Evolutionary conservation across 2,888 invertebrate species (phyloP).

Genomic region (Pseudolycoriella hygida): DNA sequence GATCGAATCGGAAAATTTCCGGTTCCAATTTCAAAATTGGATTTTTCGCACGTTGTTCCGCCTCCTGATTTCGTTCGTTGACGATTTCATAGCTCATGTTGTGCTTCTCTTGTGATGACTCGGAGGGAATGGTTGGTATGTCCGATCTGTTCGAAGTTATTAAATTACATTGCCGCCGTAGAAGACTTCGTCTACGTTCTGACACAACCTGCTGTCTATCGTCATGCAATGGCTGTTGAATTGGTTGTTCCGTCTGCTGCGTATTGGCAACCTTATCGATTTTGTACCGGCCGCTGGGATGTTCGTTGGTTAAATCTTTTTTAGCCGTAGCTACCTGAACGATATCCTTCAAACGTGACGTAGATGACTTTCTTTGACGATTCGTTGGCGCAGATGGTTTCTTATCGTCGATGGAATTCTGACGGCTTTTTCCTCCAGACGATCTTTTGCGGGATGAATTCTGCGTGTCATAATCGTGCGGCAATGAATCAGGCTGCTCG

Average conservation of each 20-base stretch:
- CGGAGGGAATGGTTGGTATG: background rate
- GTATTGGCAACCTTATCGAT: background rate
- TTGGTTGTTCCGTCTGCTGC: background rate
- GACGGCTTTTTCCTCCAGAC: background rate
- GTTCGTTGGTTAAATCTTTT: slow-evolving; percentile 10
- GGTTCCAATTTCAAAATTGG: slow-evolving; percentile 15
- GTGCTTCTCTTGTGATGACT: slow-evolving; percentile 1
- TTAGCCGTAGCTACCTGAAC: slow-evolving; percentile 23
- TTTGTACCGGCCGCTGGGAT: background rate
- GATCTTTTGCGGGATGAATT: background rate
- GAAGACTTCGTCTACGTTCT: slow-evolving; percentile 22
- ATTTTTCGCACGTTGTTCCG: slow-evolving; percentile 11
- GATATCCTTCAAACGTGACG: slow-evolving; percentile 18
- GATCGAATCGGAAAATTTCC: slow-evolving; percentile 23
- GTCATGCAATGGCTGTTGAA: background rate
- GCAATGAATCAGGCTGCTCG: slow-evolving; percentile 51
- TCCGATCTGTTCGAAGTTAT: slow-evolving; percentile 4
- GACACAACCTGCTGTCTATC: slow-evolving; percentile 16
- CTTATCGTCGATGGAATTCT: background rate
- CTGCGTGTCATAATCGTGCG: slow-evolving; percentile 34
- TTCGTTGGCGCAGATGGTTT: background rate
- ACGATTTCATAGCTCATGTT: slow-evolving; percentile 23
- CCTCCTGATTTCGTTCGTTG: slow-evolving; percentile 30
- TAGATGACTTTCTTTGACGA: slow-evolving; percentile 21
- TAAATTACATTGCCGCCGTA: slow-evolving; percentile 18